Evolutionary conservation across 2,888 invertebrate genomes (phyloP), one percentile per base, ranked within the genome.

Genomic region (Podotricha telesiphe): DNA sequence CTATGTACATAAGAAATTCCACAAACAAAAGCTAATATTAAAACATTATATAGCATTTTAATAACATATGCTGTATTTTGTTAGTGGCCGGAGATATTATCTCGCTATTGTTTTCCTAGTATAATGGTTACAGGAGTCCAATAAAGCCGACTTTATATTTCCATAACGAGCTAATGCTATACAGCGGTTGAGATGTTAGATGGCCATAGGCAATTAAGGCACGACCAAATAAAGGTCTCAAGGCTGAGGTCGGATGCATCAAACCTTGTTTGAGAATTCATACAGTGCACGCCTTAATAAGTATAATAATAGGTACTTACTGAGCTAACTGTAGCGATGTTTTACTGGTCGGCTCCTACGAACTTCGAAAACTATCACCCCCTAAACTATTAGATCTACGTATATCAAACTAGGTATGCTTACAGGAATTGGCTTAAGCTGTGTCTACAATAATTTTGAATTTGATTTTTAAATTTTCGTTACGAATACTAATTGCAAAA

Each of bases 191-290:
- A 40, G 61, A 34, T 62, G 65, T 74, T 71, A 65, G 62, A 69
- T 73, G 68, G 62, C 48, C 63, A 45, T 40, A 53, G 63, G 69
- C 20, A 64, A 70, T 70, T 72, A 51, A 65, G 67, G 64, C 59
- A 61, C 67, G 59, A 15, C 73, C 71, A 72, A 71, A 73, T 74
- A 75, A 47, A 71, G 74, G 50, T 56, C 22, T 34, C 66, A 71
- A 74, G 73, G 73, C 71, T 73, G 68, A 63, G 74, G 74, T 67
- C 68, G 65, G 55, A 71, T 56, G 67, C 71, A 70, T 72, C 74
- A 67, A 63, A 34, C 72, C 73, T 69, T 74, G 47, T 74, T 56
- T 50, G 69, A 51, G 56, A 69, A 28, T 15, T 40, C 28, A 63
- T 69, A 62, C 65, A 67, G 45, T 55, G 20, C 59, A 47, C 47